phyloP scores from a whole-genome alignment of 2,888 invertebrate species.

The Mimumesa dahlbomi region DNA sequence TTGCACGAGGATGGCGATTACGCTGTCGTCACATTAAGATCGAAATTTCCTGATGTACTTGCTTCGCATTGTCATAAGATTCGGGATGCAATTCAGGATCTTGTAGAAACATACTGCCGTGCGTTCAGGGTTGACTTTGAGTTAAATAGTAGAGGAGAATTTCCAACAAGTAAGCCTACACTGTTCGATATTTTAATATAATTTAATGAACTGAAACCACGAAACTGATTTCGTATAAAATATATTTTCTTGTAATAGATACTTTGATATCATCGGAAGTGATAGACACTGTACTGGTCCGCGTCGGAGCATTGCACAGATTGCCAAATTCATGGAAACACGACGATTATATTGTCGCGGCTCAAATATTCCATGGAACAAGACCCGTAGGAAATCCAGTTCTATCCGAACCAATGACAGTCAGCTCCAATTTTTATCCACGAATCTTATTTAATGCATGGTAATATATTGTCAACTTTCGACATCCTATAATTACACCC shows the following conservation, averaged over 20 bases:
- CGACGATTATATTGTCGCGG: constrained; percentile 92
- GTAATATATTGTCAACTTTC: constrained; percentile 80
- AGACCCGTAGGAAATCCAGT: constrained; percentile 88
- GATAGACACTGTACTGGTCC: constrained; percentile 88
- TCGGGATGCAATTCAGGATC: constrained; percentile 89
- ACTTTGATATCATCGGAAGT: constrained; percentile 87
- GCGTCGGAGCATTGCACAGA: constrained; percentile 91
- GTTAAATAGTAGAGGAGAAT: constrained; percentile 84
- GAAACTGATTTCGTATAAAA: not conserved
- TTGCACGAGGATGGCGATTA: constrained; percentile 86
- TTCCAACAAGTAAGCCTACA: constrained; percentile 80
- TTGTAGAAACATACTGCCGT: constrained; percentile 92
- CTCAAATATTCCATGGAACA: constrained; percentile 94
- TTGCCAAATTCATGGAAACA: constrained; percentile 89
- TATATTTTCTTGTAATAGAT: constrained; percentile 80
- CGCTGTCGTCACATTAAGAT: constrained; percentile 85
- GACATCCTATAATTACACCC: no score
- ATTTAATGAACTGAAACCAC: no score
- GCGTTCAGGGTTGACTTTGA: constrained; percentile 92
- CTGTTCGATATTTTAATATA: no score
- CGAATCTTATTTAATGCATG: constrained; percentile 93
- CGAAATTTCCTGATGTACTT: constrained; percentile 83
- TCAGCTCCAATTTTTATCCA: constrained; percentile 88
- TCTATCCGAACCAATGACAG: constrained; percentile 86
- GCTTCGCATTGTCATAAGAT: constrained; percentile 87